Evolutionary conservation across 1,140 invertebrate genomes (phyloP), one percentile per base, ranked within the genome.

Genomic region (Lepidurus couesii): DNA sequence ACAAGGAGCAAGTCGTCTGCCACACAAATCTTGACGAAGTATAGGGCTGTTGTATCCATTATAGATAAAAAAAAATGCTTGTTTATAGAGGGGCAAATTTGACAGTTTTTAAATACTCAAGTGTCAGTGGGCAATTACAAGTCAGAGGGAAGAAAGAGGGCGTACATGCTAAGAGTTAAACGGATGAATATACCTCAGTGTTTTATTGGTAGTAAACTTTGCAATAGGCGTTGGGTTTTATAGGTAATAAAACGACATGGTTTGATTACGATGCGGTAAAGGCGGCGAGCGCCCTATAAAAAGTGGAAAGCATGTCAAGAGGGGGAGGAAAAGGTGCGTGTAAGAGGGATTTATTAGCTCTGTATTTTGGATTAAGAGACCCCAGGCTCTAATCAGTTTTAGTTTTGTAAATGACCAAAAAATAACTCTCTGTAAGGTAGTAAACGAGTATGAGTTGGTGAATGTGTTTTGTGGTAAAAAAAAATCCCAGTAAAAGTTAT

Each of bases 51-150:
- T 65, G 53, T 65, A 65, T 16, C 53, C 53, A 65, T 13, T 65
- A 65, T 65, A 65, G 13, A 65, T 9, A 21, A 65, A 34, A 34
- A 34, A 34, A 34, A 26, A 13, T 0, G 1, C 53, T 9, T 65
- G 53, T 65, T 65, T 65, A 65, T 65, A 65, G 53, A 65, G 21
- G 6, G 8, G 8, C 16, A 65, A 65, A 65, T 11, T 65, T 65
- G n/a, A 65, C n/a, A 65, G 53, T 65, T 65, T 65, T 65, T 65
- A 65, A 65, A 65, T 65, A 65, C 53, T 65, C 53, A 65, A 65
- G 53, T 65, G n/a, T 65, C 53, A 65, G 16, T 65, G 53, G 53
- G 53, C 53, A 65, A 65, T 65, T 65, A 65, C 53, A 7, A 65
- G 53, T 65, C 53, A 65, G 53, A 21, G 53, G 53, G 53, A 21